Base-by-base conservation (phyloP, 2,888 invertebrate genomes). In the Lamellibrachia columna region DNA sequence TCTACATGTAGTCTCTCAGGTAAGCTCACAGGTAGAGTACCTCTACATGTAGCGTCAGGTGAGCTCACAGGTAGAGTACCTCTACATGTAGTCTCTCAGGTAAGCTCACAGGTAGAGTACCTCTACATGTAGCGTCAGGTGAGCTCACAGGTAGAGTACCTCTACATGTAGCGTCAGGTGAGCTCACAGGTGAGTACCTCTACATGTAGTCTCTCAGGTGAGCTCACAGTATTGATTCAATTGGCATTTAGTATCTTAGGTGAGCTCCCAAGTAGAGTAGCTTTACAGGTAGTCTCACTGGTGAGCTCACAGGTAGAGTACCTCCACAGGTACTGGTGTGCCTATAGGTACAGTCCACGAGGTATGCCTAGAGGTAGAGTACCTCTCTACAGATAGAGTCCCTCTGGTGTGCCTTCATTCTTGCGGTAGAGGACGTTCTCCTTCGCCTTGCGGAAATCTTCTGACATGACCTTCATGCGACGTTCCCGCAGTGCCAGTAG, bases 341-440 rank as follows among this genome's bases (percentile, higher is more conserved):
- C 15, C 11, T 60, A 60, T 22, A 60, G 60, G 15, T 60, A 4
- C 9, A 60, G 75, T 6, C 75, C 75, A 75, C 15, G 15, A 2
- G 58, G 8, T 58, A 15, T 11, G 15, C 58, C 11, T 75, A 22
- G 22, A 75, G 75, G 75, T 75, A 75, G 75, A 75, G 75, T n/a
- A 15, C 75, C 75, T n/a, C 22, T 22, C 75, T 98, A 99, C 96
- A 99, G 97, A 97, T 99, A 99, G 93, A 99, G 97, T 94, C 99
- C 99, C 97, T 99, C 99, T 1, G 99, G 99, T 91, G 99, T 99
- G 94, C 99, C 99, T 97, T 99, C 99, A 96, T 99, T 99, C 97
- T 99, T 99, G 93, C 99, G 98, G 96, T 99, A 99, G 92, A 99
- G 97, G 55, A 99, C 99, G 97, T 99, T 99, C 96, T 99, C 99